Base-by-base conservation (phyloP, 2,797 vertebrate species). In the Garrulus glandarius region DNA sequence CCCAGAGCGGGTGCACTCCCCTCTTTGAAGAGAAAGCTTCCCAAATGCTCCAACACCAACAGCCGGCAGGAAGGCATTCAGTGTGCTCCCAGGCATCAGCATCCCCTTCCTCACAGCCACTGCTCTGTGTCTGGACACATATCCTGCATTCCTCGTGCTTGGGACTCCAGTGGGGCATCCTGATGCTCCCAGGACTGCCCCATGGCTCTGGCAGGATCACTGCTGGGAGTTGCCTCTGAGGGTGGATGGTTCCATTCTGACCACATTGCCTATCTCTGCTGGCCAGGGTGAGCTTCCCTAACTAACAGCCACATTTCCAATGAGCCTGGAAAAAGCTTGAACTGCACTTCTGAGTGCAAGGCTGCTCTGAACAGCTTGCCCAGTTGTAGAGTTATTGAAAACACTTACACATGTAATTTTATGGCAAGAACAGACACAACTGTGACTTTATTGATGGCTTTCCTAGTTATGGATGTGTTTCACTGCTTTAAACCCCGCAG, bases 301-400 rank as follows among this genome's bases (percentile, higher is more conserved):
- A 47, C 65, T 75, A 93, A 91, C 23, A 61, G 50, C 76, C 52
- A n/a, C 0, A 0, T 70, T 96, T 79, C 29, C 75, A 80, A 72
- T 0, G 0, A 93, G 75, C 47, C 83, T 82, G 74, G 75, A 88
- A 81, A 91, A 77, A 76, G 7, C 52, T 21, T 69, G 78, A 94
- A 59, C 64, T 88, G 60, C 91, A 29, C 74, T 88, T 94, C 81
- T 75, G 83, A 82, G 50, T 37, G 78, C 32, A 72, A 91, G 79
- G 75, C 87, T 84, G 70, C 87, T 86, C 87, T 89, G 29, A 92
- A 91, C 84, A 95, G 85, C 88, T 95, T 95, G 55, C 37, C 81
- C 84, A 61, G 56, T 76, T 86, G 79, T 46, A 82, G 41, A 89
- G 64, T 74, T 87, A 94, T 12, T 88, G 94, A 90, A 92, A 92